These are phyloP conservation scores for Eurystomus glaucurus DNA, from an alignment of 2,797 vertebrate species.

Conservation along the genomic window DNA sequence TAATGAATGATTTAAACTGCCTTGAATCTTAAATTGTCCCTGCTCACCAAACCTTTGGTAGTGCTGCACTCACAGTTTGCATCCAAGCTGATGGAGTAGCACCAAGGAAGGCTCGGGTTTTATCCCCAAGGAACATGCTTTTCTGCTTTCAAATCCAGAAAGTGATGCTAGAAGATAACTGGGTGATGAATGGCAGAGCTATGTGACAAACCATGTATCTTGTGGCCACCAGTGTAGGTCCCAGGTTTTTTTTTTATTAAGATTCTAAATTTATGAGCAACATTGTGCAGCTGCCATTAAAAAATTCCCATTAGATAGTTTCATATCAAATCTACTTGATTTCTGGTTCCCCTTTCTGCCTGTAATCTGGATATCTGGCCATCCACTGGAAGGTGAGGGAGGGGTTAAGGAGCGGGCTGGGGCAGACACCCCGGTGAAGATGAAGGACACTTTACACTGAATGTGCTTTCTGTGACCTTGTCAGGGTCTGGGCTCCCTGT, in stretches of 20 bases:
- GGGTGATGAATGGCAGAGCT: constrained; percentile 3
- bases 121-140: background rate
- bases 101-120: constrained; percentile 18
- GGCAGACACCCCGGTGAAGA: background rate
- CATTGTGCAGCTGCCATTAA: background rate
- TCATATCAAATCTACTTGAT: background rate
- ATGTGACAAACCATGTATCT: background rate
- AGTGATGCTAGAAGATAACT: constrained; percentile 34
- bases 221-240: constrained; percentile 48
- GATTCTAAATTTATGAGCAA: background rate
- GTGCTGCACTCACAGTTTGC: constrained; percentile 38
- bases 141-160: constrained; percentile 31
- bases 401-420: background rate
- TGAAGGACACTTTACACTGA: background rate
- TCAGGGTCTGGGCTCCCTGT: background rate
- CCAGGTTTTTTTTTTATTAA: constrained; percentile 48
- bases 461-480: background rate
- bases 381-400: background rate
- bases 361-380: background rate
- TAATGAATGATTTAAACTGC: constrained; percentile 73
- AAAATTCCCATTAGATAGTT: background rate
- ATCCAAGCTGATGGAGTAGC: constrained; percentile 26
- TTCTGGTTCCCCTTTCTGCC: background rate
- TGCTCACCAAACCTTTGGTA: constrained; percentile 40
- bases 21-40: constrained; percentile 64